Evolutionary conservation across 2,797 vertebrate species (phyloP).

Genomic region (Naso thynnoides): DNA sequence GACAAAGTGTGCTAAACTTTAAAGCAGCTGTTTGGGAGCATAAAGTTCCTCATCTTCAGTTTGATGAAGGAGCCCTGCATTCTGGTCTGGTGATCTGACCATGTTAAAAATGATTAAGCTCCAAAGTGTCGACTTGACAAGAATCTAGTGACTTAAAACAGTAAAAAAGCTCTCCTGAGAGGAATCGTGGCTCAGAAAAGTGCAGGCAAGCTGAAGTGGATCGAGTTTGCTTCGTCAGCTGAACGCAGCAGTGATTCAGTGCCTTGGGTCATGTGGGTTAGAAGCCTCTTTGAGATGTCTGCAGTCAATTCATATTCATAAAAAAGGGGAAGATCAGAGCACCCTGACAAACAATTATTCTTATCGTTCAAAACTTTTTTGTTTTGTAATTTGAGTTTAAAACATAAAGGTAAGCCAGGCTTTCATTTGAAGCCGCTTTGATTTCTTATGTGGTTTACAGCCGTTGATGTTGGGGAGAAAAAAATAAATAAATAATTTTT

Average conservation of each 20-base stretch:
- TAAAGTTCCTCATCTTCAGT: slow-evolving; percentile 17
- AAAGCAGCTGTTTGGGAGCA: slow-evolving; percentile 16
- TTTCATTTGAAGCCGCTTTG: slow-evolving; percentile 13
- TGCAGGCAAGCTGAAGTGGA: slow-evolving; percentile 1
- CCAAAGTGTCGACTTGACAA: slow-evolving; percentile 82
- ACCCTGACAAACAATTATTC: background rate
- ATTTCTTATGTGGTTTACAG: slow-evolving; percentile 26
- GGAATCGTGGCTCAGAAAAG: slow-evolving; percentile 40
- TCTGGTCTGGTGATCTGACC: slow-evolving; percentile 10
- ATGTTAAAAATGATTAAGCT: slow-evolving; percentile 75
- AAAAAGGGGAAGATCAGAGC: background rate
- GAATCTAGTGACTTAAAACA: slow-evolving; percentile 79
- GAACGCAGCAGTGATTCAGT: slow-evolving; percentile 15
- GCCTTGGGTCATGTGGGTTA: slow-evolving; percentile 18
- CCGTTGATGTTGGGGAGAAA: slow-evolving; percentile 29
- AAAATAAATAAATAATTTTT: slow-evolving; percentile 13
- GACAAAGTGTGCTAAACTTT: slow-evolving; percentile 3
- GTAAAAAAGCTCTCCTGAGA: slow-evolving; percentile 70
- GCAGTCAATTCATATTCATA: background rate
- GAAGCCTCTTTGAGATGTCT: slow-evolving; percentile 26
- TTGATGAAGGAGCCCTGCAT: slow-evolving; percentile 1
- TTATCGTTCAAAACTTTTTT: background rate
- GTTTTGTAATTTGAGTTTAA: background rate
- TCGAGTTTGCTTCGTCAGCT: slow-evolving; percentile 34
- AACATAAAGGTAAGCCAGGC: background rate